Conservation (phyloP, 2,888 invertebrate genomes). For the Abrostola tripartita region DNA sequence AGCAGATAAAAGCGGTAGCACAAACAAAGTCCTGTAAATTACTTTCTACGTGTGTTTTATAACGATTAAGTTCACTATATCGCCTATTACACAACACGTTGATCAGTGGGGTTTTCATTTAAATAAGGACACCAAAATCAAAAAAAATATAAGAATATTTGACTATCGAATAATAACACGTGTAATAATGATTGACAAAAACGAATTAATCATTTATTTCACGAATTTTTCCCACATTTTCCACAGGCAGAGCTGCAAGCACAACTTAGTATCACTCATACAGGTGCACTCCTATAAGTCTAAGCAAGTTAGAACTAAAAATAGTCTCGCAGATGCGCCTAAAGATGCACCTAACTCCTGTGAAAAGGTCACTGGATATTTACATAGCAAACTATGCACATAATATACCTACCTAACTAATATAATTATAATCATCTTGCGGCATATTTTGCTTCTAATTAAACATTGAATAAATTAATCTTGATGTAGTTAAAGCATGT, state of each 20-base stretch:
- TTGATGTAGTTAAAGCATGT: constrained; percentile 38
- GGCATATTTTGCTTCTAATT: constrained; percentile 44
- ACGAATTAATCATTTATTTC: too few species aligned
- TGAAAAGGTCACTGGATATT: constrained; percentile 65
- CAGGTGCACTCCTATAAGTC: constrained; percentile 44
- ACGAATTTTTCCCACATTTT: constrained; percentile 21
- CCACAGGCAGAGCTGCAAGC: constrained; percentile 21
- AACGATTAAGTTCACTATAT: too few species aligned
- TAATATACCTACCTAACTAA: constrained; percentile 34
- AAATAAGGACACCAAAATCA: too few species aligned
- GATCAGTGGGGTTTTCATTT: too few species aligned
- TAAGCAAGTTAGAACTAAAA: constrained; percentile 71
- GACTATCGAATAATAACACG: too few species aligned
- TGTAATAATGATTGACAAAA: too few species aligned
- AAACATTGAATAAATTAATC: constrained; percentile 48
- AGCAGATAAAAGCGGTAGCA: too few species aligned
- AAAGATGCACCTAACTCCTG: constrained; percentile 59
- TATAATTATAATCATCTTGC: constrained; percentile 31
- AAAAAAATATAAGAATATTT: too few species aligned
- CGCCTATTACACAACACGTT: too few species aligned
- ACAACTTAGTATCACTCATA: constrained; percentile 22
- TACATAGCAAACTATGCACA: constrained; percentile 53
- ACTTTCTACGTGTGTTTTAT: too few species aligned
- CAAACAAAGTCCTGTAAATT: too few species aligned
- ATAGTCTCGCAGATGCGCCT: constrained; percentile 71